phyloP scores from a whole-genome alignment of 2,113 vertebrate species.

The Nothocercus julius region DNA sequence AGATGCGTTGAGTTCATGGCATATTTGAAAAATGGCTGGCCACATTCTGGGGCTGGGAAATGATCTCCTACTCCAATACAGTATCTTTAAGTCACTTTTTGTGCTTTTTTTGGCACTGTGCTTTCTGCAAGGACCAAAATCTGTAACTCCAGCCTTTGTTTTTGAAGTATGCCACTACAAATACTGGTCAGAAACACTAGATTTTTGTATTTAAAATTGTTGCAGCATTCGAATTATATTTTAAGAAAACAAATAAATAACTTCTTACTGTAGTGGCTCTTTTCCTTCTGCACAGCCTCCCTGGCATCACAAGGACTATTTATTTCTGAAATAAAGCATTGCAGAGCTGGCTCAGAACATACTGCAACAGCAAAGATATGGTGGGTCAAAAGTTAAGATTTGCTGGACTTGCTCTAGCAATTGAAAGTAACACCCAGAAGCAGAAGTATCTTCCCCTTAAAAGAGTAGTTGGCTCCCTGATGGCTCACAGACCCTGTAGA shows the following conservation, averaged over 20 bases:
- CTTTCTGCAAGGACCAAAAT: background rate
- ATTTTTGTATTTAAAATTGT: background rate
- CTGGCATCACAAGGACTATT: fast-evolving
- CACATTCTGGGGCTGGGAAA: background rate
- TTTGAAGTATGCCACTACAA: background rate
- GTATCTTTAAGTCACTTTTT: background rate
- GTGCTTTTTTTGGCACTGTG: background rate
- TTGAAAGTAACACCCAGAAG: background rate
- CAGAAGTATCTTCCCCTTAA: background rate
- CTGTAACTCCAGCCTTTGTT: background rate
- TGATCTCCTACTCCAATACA: background rate
- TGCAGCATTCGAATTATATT: background rate
- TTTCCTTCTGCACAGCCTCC: background rate
- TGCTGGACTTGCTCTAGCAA: background rate
- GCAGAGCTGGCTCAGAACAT: background rate
- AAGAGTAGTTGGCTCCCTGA: background rate
- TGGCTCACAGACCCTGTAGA: background rate
- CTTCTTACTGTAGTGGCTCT: background rate
- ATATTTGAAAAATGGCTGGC: background rate
- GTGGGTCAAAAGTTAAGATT: background rate
- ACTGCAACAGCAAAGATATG: background rate
- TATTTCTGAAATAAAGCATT: background rate
- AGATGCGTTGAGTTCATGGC: background rate
- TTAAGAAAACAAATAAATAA: background rate
- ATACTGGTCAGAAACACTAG: background rate